Conservation (phyloP, 2,888 invertebrate genomes). For the Argyra leucocephala region DNA sequence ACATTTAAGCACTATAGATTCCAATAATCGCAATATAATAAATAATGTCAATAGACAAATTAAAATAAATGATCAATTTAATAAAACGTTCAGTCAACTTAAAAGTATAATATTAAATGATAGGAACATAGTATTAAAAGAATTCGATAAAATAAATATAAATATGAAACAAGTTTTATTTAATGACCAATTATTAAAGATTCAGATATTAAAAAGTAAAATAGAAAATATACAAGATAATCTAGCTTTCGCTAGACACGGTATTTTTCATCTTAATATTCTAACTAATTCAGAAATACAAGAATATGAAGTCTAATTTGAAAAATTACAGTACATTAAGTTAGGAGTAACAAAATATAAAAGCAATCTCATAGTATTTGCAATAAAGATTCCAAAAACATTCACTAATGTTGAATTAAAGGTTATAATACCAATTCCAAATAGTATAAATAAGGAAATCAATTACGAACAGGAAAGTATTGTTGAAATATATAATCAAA, state of each 20-base stretch:
- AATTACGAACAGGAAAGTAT: slow-evolving; percentile 10
- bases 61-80: slow-evolving; percentile 5
- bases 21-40: slow-evolving; percentile 15
- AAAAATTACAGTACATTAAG: slow-evolving; percentile 11
- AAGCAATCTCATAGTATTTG: slow-evolving; percentile 6
- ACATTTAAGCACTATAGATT: slow-evolving; percentile 4
- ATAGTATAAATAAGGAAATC: slow-evolving; percentile 4
- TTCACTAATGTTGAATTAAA: background rate
- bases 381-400: slow-evolving; percentile 11
- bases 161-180: background rate
- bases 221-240: background rate
- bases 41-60: background rate
- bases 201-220: slow-evolving; percentile 7
- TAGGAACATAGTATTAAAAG: background rate
- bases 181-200: slow-evolving; percentile 5
- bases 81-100: background rate
- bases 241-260: background rate
- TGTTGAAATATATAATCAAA: slow-evolving; percentile 15
- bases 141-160: background rate
- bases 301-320: slow-evolving; percentile 10
- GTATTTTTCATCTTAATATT: slow-evolving; percentile 6
- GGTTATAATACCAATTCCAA: background rate
- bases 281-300: slow-evolving; percentile 12
- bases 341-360: slow-evolving; percentile 2
- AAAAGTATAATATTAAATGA: background rate